Evolutionary conservation across 2,888 invertebrate species (phyloP), one percentile per base, ranked within the genome.

Genomic region (Philereme transversata): DNA sequence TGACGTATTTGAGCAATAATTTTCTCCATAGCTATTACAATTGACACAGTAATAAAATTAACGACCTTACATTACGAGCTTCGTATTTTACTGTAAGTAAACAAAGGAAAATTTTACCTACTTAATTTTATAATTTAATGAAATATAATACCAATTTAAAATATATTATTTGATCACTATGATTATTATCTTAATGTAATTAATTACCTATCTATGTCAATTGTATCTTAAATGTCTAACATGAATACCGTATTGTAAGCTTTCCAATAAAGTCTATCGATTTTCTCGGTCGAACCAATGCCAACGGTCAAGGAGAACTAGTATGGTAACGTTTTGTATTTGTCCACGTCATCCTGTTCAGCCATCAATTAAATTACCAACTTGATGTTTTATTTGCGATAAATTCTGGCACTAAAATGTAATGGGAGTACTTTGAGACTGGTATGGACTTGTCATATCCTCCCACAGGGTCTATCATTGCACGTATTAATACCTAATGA

Each of bases 1-100:
- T 61, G 46, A 40, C 7, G 7, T 8, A 40, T 4, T 8, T 8
- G 47, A 34, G 55, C 45, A 47, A 60, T 50, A 52, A 61, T 65
- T 54, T 64, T 60, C 54, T 54, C 58, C 57, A 65, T 68, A 59
- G 54, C 49, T 57, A 61, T 65, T 61, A 58, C 51, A 64, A n/a
- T 62, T 57, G 59, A 49, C 50, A 54, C 52, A 55, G 34, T 50
- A 58, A 52, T 62, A 60, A 65, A 68, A 5, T 66, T 67, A 58
- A 68, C 58, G 63, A 58, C 60, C 11, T 8, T 51, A 49, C 49
- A 62, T 46, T 50, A 22, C 36, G 7, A 52, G 48, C 49, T 48
- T 52, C 35, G 40, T 44, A 49, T 47, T 50, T 35, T 48, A 52
- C 33, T 6, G 11, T 11, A 46, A 10, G 44, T 49, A 45, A 53